These are phyloP conservation scores for Aurelia sp. DNA, from an alignment of 30 jellyfish, hydroid and myxozoan species.

Conservation along the genomic window DNA sequence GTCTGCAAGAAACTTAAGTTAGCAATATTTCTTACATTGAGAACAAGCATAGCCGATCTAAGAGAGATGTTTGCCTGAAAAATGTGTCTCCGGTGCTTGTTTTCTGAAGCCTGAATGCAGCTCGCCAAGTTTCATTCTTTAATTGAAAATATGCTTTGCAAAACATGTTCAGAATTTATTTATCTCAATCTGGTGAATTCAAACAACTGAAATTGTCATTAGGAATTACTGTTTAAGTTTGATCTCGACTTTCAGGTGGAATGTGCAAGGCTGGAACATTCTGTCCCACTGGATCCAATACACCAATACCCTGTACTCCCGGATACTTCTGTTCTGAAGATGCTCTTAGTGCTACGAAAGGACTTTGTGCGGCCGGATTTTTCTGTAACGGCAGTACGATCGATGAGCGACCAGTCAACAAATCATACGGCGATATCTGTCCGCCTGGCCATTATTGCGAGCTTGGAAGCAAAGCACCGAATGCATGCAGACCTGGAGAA, in stretches of 20 bases:
- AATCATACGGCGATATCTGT: constrained; percentile 95
- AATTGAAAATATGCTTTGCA: too few species aligned
- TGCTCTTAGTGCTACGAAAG: constrained; percentile 68
- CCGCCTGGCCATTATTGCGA: constrained; percentile 98
- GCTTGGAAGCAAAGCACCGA: constrained; percentile 86
- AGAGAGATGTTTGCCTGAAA: too few species aligned
- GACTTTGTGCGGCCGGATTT: constrained; percentile 89
- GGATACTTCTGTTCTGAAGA: constrained; percentile 83
- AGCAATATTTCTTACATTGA: too few species aligned
- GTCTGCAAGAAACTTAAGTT: too few species aligned
- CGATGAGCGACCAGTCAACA: constrained; percentile 87
- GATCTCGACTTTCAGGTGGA: constrained; percentile 69
- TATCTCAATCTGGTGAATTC: too few species aligned
- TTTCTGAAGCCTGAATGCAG: too few species aligned
- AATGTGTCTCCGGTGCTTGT: too few species aligned
- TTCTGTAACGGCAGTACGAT: constrained; percentile 94
- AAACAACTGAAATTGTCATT: too few species aligned
- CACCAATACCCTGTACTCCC: constrained; percentile 89
- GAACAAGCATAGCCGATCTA: too few species aligned
- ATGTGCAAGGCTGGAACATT: constrained; percentile 86
- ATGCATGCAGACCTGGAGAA: constrained; percentile 91
- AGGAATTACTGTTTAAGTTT: neutral
- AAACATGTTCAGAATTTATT: too few species aligned
- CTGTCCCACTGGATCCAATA: constrained; percentile 90
- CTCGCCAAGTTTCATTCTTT: too few species aligned